Evolutionary conservation across 1,140 invertebrate species (phyloP).

Genomic region (Cheumatopsyche charites): DNA sequence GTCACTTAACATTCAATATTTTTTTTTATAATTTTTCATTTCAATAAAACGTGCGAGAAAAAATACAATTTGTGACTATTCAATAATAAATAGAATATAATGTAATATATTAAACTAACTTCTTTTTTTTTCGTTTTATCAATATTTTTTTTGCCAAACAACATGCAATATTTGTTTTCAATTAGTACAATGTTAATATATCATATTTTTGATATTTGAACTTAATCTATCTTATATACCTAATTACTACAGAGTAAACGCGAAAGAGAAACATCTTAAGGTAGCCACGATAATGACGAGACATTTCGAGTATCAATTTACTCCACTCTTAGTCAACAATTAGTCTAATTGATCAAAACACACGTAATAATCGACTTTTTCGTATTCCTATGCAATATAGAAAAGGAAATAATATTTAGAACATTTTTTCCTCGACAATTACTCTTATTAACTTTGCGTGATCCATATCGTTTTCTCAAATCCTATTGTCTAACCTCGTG

Average conservation of each 20-base stretch:
- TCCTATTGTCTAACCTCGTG: neutral
- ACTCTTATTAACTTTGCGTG: slow-evolving; percentile 19
- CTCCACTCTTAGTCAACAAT: slow-evolving; percentile 26
- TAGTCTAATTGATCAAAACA: slow-evolving; percentile 24
- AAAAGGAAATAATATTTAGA: neutral
- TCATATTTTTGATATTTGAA: slow-evolving; percentile 27
- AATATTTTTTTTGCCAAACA: slow-evolving; percentile 25
- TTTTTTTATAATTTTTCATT: slow-evolving; percentile 41
- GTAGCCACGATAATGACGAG: slow-evolving; percentile 15
- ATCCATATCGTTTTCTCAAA: slow-evolving; percentile 20
- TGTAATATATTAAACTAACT: neutral
- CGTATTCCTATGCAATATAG: neutral
- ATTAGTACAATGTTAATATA: slow-evolving; percentile 19
- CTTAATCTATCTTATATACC: slow-evolving; percentile 29
- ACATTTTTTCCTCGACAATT: neutral
- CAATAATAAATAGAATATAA: slow-evolving; percentile 12
- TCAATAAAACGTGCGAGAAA: slow-evolving; percentile 42
- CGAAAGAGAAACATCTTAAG: slow-evolving; percentile 32
- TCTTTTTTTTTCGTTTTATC: neutral
- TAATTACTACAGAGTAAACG: slow-evolving; percentile 30
- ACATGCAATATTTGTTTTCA: slow-evolving; percentile 37
- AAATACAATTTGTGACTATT: slow-evolving; percentile 43
- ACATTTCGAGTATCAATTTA: slow-evolving; percentile 23
- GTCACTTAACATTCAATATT: slow-evolving; percentile 28
- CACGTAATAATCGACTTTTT: neutral